Base-by-base conservation (phyloP, 2,797 vertebrate species). In the Lepus townsendii region DNA sequence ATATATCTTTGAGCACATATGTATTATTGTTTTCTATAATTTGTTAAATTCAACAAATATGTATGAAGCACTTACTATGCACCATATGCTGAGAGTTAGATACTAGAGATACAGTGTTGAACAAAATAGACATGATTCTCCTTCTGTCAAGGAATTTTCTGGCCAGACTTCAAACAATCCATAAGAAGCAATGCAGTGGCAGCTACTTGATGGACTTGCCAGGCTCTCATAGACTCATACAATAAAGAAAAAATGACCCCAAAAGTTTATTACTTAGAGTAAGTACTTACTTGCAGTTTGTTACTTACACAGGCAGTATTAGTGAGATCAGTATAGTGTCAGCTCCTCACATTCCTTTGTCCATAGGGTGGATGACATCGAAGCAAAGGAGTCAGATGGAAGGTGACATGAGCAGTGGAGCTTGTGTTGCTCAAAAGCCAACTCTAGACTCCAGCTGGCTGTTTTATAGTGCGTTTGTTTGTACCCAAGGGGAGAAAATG, bases 181-280 rank as follows among this genome's bases (percentile, higher is more conserved):
- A 86, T 42, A 90, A 85, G 57, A 30, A 85, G 30, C n/a, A 89
- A n/a, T 57, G n/a, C 27, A 76, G 63, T 73, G 16, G n/a, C 27
- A 91, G 7, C 22, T 75, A 26, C 27, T 50, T 60, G 38, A 38
- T 60, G 22, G 38, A 35, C 60, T 88, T 83, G 47, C 17, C n/a
- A 94, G n/a, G 75, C 38, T 80, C 95, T 86, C 35, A 89, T 42
- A 93, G n/a, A 84, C 80, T 82, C 54, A 90, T 84, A 32, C n/a
- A 78, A 50, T 69, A 96, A 93, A 65, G 68, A 94, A 94, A 96
- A 57, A 91, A 27, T 95, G 30, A 78, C 6, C 54, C 52, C 62
- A 20, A 77, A 87, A 85, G 9, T 73, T 92, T 82, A 71, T 95
- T 95, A 93, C 50, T 95, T 95, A 96, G 35, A 85, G 19, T 20